Percentiles rank a stretch among this genome's conserved stretches.
Evolutionary conservation across 1,140 invertebrate species (phyloP).

Genomic region (Mya arenaria): DNA sequence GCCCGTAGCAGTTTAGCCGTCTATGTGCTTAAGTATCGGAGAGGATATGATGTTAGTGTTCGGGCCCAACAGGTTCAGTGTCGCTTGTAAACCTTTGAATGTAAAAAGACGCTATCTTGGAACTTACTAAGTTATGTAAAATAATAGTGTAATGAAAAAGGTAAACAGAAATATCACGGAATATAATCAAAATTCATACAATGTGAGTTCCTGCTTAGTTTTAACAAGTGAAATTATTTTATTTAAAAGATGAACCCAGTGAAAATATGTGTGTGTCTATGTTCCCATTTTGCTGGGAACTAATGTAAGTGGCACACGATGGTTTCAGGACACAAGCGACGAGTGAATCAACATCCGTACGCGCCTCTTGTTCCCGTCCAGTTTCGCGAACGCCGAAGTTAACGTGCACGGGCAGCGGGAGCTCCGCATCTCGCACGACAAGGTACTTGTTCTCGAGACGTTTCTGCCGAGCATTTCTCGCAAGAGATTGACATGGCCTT

Average conservation of each 20-base stretch:
- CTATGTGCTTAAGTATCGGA: too few species aligned
- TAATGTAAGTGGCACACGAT: background rate
- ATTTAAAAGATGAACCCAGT: slow-evolving; percentile 43
- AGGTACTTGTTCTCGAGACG: slow-evolving; percentile 45
- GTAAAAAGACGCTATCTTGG: too few species aligned
- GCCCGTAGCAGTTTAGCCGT: too few species aligned
- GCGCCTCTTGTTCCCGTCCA: slow-evolving; percentile 16
- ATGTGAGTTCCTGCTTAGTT: too few species aligned
- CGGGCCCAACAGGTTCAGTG: too few species aligned
- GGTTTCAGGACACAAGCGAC: background rate
- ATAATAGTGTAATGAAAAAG: too few species aligned
- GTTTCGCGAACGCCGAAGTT: slow-evolving; percentile 50
- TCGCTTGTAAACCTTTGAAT: too few species aligned
- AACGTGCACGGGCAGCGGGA: slow-evolving; percentile 50
- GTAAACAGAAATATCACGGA: too few species aligned
- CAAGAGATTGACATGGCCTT: slow-evolving; percentile 34
- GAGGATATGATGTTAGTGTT: too few species aligned
- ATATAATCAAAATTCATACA: too few species aligned
- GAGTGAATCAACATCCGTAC: slow-evolving; percentile 24
- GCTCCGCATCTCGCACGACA: slow-evolving; percentile 38
- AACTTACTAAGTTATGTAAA: too few species aligned
- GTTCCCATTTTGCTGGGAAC: background rate
- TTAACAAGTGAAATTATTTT: too few species aligned
- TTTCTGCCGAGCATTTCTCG: slow-evolving; percentile 11
- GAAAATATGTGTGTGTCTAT: slow-evolving; percentile 23